Conservation (phyloP, 1,140 invertebrate species). For the Patella vulgata region DNA sequence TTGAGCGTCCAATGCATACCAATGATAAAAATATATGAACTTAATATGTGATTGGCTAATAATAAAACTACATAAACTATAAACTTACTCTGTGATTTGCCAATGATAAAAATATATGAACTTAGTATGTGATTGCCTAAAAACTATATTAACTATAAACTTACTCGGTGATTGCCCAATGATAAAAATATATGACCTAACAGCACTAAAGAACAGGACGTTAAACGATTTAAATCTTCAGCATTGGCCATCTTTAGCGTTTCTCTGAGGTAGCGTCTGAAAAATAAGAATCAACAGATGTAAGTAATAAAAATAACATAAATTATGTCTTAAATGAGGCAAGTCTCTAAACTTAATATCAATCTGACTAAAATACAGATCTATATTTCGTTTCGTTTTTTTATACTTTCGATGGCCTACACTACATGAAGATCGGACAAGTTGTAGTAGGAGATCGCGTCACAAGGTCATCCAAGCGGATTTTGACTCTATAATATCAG, state of each 20-base stretch:
- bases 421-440: too few species aligned
- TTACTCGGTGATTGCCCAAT: slow-evolving; percentile 78
- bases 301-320: slow-evolving; percentile 3
- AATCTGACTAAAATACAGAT: too few species aligned
- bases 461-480: too few species aligned
- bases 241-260: slow-evolving; percentile 98
- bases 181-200: slow-evolving; percentile 96
- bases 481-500: too few species aligned
- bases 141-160: too few species aligned
- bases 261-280: slow-evolving; percentile 90
- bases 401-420: too few species aligned
- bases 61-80: background rate
- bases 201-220: slow-evolving; percentile 89
- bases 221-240: slow-evolving; percentile 94
- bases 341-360: too few species aligned
- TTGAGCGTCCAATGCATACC: too few species aligned
- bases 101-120: background rate
- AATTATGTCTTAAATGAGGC: background rate
- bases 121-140: too few species aligned
- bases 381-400: too few species aligned
- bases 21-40: background rate
- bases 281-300: slow-evolving; percentile 51
- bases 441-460: too few species aligned
- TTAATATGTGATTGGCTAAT: background rate
- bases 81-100: background rate